Percentiles rank a stretch among this genome's conserved stretches.
These are phyloP conservation scores for Caenorhabditis elegans DNA, from an alignment of 1,140 invertebrate species.

Conservation along the genomic window WBcel235 BX284604.4:12413501-12414000, in stretches of 20 bases:
- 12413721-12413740: background rate
- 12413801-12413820: constrained; percentile 26
- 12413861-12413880: constrained; percentile 45
- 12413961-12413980: constrained; percentile 35
- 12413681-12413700: constrained; percentile 20
- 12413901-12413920: constrained; percentile 39
- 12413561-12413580: too few relatives aligned
- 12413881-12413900: constrained; percentile 43
- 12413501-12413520: too few relatives aligned
- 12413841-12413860: constrained; percentile 14
- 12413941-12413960: constrained; percentile 34
- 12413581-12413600: too few relatives aligned
- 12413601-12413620: too few relatives aligned
- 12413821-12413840: background rate
- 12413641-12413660: background rate
- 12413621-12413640: too few relatives aligned
- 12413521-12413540: too few relatives aligned
- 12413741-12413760: constrained; percentile 42
- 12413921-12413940: constrained; percentile 35
- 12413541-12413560: too few relatives aligned
- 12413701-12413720: background rate
- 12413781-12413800: constrained; percentile 45
- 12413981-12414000: constrained; percentile 38
- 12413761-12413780: constrained; percentile 39
- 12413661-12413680: background rate